Percentiles rank a stretch among this genome's conserved stretches.
These are phyloP conservation scores for Borostomias antarcticus DNA, from an alignment of 2,797 vertebrate species.

Conservation along the genomic window DNA sequence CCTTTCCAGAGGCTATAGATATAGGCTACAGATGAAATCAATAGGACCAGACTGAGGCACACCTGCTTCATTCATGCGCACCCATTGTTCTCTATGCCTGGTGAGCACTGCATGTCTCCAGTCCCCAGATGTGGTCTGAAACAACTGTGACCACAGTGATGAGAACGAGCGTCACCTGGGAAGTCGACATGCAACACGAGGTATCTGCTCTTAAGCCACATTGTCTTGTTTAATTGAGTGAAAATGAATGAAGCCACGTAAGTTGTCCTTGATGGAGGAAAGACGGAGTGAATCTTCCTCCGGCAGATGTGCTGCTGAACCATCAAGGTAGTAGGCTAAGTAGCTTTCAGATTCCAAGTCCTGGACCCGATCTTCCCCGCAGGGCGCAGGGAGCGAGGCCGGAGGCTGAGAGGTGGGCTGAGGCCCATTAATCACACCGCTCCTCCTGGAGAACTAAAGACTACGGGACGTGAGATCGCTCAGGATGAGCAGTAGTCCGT, in stretches of 20 bases:
- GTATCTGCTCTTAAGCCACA: background rate
- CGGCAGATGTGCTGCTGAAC: constrained; percentile 8
- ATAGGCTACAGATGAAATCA: constrained; percentile 41
- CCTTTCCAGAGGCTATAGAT: background rate
- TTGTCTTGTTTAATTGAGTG: too few species aligned
- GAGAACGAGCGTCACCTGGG: too few species aligned
- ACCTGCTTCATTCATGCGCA: constrained; percentile 13
- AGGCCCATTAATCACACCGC: constrained; percentile 51
- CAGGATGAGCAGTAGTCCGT: background rate
- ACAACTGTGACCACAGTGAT: too few species aligned
- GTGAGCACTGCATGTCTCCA: too few species aligned
- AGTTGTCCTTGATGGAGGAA: background rate
- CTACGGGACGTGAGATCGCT: background rate
- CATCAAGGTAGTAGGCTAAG: constrained; percentile 19
- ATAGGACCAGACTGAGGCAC: constrained; percentile 23
- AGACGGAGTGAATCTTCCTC: background rate
- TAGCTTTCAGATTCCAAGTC: constrained; percentile 17
- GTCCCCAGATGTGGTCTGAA: too few species aligned
- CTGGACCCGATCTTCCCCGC: constrained; percentile 27
- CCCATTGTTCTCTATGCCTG: constrained; percentile 25
- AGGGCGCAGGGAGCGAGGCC: constrained; percentile 14
- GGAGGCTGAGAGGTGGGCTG: constrained; percentile 39
- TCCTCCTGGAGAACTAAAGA: constrained; percentile 10
- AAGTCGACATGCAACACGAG: too few species aligned
- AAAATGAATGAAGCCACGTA: too few species aligned